Base-by-base conservation (phyloP, 1,140 invertebrate genomes). In the Drosophila nikananu region DNA sequence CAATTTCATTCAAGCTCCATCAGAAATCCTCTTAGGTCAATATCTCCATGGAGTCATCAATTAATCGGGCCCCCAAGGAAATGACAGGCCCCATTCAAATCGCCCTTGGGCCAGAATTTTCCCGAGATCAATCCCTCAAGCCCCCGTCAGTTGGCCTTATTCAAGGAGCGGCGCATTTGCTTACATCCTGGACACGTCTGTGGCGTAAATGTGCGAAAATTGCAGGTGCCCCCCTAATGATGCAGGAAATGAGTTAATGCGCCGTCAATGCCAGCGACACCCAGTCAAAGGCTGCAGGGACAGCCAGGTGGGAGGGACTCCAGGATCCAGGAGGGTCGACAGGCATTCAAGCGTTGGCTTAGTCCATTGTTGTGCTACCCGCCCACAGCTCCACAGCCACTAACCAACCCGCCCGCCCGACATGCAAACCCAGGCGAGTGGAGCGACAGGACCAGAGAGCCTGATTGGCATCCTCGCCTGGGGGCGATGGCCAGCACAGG, bases 181-280 rank as follows among this genome's bases (percentile, higher is more conserved):
- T 32, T 52, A 59, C 51, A 72, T 78, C 75, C 75, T 58, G 76
- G 57, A 51, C 48, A 35, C 61, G 39, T 63, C 46, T 62, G 46
- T 65, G 66, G 54, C 57, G 63, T 49, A 65, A 83, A 83, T 87
- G 80, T 77, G 84, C 77, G 83, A 74, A 77, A 83, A 78, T 77
- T 84, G 81, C 84, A 84, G 84, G 81, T 86, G 80, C 55, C 77
- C 59, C 59, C 67, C 78, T 87, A 87, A 87, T 89, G 84, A 87
- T 83, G 84, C 77, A 89, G 84, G 84, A 87, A 87, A 87, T 87
- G 84, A 87, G 84, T 84, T 87, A 87, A 87, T 90, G 77, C 71
- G 61, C 64, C 79, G 65, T 81, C 71, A 76, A 81, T 81, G 79
- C 59, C 71, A 81, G 55, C 82, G 74, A 64, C 78, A 64, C 74